A percentile compares a stretch with the other conserved stretches of the same genome.
Evolutionary conservation across 2,888 invertebrate species (phyloP).

Genomic region (Melipona bicolor): DNA sequence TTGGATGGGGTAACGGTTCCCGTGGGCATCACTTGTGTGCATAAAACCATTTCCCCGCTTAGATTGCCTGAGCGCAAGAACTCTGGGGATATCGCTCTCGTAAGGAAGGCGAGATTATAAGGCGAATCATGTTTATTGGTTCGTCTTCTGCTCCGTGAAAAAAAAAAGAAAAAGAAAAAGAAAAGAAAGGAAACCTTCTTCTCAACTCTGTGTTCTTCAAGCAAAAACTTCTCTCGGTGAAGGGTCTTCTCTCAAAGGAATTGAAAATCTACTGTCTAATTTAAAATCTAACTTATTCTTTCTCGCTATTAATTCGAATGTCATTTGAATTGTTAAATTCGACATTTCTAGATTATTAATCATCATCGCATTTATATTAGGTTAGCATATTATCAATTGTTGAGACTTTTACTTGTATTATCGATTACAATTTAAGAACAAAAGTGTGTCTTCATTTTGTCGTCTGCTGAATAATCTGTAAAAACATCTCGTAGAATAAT

Average conservation of each 20-base stretch:
- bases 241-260: constrained; percentile 1
- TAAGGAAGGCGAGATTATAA: constrained; percentile 68
- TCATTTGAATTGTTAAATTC: too few relatives aligned
- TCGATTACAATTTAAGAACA: too few relatives aligned
- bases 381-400: too few relatives aligned
- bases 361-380: too few relatives aligned
- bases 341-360: too few relatives aligned
- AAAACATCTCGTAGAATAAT: too few relatives aligned
- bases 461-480: too few relatives aligned
- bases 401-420: too few relatives aligned
- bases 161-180: background rate
- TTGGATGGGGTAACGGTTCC: constrained; percentile 78
- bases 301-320: too few relatives aligned
- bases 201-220: constrained; percentile 16
- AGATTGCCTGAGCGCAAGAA: constrained; percentile 71
- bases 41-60: constrained; percentile 77
- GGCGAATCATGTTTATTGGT: constrained; percentile 65
- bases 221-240: background rate
- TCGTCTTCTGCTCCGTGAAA: constrained; percentile 26
- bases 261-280: background rate
- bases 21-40: constrained; percentile 78
- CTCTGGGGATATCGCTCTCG: constrained; percentile 61
- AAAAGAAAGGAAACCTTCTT: constrained; percentile 6
- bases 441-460: too few relatives aligned
- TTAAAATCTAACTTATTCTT: too few relatives aligned